phyloP scores from a whole-genome alignment of 1,140 invertebrate genomes.

The Habropoda laboriosa region DNA sequence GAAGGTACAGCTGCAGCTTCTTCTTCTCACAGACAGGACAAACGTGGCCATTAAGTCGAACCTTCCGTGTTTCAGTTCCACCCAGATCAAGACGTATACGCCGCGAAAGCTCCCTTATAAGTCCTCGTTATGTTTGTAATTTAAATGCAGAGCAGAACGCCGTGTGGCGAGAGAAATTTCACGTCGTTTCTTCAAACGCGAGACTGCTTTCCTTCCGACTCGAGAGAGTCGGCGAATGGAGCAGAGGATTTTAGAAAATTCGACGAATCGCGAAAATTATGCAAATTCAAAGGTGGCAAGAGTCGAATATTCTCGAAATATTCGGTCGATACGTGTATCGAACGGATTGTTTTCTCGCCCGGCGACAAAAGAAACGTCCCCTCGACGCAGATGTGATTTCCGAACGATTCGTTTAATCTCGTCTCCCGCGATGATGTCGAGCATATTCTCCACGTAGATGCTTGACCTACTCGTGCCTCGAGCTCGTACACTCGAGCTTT shows the following conservation, averaged over 20 bases:
- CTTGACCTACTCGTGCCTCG: constrained; percentile 43
- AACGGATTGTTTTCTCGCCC: too few species aligned
- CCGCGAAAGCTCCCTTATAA: background rate
- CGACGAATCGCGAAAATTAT: too few species aligned
- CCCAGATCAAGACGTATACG: background rate
- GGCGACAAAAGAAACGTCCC: too few species aligned
- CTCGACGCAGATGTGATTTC: background rate
- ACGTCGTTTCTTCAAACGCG: too few species aligned
- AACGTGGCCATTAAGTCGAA: constrained; percentile 10
- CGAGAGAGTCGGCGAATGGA: too few species aligned
- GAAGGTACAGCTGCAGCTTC: background rate
- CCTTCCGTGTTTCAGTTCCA: background rate
- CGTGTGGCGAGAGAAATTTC: background rate
- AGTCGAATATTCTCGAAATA: too few species aligned
- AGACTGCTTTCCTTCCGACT: too few species aligned
- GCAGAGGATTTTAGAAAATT: too few species aligned
- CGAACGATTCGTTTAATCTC: background rate
- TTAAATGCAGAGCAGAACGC: background rate
- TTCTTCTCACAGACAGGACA: background rate
- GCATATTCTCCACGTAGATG: background rate
- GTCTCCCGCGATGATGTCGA: background rate
- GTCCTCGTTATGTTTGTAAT: constrained; percentile 3
- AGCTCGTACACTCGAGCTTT: constrained; percentile 28
- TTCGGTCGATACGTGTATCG: too few species aligned
- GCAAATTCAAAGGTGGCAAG: too few species aligned